phyloP scores from a whole-genome alignment of 2,113 vertebrate species.

The Cygnus atratus region DNA sequence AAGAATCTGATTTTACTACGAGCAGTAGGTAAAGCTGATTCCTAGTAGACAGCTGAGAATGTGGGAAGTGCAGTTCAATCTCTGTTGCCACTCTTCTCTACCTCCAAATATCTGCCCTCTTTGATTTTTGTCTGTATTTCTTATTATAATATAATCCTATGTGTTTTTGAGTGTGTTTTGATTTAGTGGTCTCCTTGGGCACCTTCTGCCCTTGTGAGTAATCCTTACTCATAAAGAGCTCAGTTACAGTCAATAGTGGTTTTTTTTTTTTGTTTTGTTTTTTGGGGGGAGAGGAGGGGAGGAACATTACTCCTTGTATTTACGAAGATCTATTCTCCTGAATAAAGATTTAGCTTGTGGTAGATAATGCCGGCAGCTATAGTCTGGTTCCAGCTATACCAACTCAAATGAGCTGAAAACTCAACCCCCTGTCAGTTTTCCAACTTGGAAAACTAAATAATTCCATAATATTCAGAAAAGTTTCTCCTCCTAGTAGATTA shows the following conservation, averaged over 20 bases:
- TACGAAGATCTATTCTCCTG: slow-evolving; percentile 1
- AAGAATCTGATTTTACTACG: neutral
- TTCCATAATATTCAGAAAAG: neutral
- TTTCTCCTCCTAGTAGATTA: neutral
- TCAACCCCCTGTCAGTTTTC: neutral
- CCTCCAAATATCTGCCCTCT: neutral
- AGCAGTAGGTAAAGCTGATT: neutral
- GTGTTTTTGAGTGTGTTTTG: neutral
- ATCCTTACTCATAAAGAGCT: slow-evolving; percentile 38
- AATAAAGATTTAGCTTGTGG: slow-evolving; percentile 36
- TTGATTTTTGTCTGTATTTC: neutral
- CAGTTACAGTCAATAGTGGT: neutral
- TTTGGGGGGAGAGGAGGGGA: neutral
- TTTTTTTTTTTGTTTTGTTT: neutral
- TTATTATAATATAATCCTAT: neutral
- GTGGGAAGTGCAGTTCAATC: neutral
- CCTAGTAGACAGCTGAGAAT: neutral
- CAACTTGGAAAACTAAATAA: neutral
- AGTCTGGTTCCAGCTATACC: neutral
- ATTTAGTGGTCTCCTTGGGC: slow-evolving; percentile 16
- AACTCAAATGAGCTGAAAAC: slow-evolving; percentile 8
- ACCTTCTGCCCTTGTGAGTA: slow-evolving; percentile 6
- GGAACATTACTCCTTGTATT: neutral
- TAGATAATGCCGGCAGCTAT: slow-evolving; percentile 4
- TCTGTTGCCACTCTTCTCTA: neutral